Conservation (phyloP, 1,140 invertebrate genomes). For the Drosophila subpulchrella region DNA sequence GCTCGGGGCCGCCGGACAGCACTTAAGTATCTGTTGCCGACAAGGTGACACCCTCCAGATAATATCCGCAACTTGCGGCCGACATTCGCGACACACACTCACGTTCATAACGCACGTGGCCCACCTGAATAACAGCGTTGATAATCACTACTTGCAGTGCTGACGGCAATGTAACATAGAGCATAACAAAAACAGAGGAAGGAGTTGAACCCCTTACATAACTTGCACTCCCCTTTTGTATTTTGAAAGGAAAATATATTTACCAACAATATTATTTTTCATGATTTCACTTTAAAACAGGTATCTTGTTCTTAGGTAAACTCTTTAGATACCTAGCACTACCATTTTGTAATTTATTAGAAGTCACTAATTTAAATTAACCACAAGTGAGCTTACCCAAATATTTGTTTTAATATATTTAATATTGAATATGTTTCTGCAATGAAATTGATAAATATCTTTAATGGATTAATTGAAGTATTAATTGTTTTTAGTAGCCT, state of each 20-base stretch:
- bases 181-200: background rate
- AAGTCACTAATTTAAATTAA: too few species aligned
- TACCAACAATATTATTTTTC: too few species aligned
- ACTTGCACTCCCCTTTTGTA: background rate
- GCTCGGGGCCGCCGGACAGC: slow-evolving; percentile 33
- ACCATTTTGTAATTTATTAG: too few species aligned
- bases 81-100: slow-evolving; percentile 23
- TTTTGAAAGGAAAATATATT: background rate
- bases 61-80: slow-evolving; percentile 68
- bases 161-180: background rate
- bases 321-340: too few species aligned
- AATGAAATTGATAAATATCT: too few species aligned
- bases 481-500: too few species aligned
- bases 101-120: slow-evolving; percentile 5
- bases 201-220: background rate
- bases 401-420: too few species aligned
- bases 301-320: too few species aligned
- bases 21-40: slow-evolving; percentile 76
- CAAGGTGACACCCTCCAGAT: slow-evolving; percentile 64
- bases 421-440: too few species aligned
- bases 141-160: slow-evolving; percentile 41
- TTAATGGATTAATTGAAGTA: too few species aligned
- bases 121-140: slow-evolving; percentile 29
- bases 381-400: too few species aligned
- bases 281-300: too few species aligned